A percentile compares a stretch with the other conserved stretches of the same genome.
Evolutionary conservation across 2,113 vertebrate genomes (phyloP).

Genomic region (Esox niger): DNA sequence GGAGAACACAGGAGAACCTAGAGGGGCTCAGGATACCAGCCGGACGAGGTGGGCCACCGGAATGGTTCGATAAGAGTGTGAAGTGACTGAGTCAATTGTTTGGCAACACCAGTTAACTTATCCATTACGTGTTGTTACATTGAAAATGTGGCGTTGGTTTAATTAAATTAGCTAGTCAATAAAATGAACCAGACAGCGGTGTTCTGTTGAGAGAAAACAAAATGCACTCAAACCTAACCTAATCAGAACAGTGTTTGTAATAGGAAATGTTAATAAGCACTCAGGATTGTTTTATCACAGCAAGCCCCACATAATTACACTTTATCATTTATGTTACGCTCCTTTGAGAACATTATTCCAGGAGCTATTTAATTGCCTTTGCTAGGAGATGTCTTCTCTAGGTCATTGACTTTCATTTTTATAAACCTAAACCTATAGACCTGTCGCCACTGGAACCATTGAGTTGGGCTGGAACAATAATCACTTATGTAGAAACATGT

Average conservation of each 20-base stretch:
- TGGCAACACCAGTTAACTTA: too few species aligned
- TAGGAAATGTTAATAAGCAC: constrained; percentile 33
- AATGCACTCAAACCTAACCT: constrained; percentile 1
- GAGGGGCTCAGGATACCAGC: too few species aligned
- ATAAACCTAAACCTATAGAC: too few species aligned
- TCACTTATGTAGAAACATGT: too few species aligned
- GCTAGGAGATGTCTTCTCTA: neutral
- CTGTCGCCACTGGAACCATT: too few species aligned
- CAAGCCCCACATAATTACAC: constrained; percentile 46
- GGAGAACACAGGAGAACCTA: too few species aligned
- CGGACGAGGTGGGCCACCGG: too few species aligned
- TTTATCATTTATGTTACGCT: constrained; percentile 50
- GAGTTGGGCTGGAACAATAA: too few species aligned
- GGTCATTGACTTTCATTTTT: too few species aligned
- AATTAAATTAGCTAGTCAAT: neutral
- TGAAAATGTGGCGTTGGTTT: constrained; percentile 2
- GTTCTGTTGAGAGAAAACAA: constrained; percentile 2
- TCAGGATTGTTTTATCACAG: constrained; percentile 41
- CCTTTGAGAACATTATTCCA: constrained; percentile 41
- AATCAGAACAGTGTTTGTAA: constrained; percentile 13
- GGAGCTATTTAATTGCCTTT: constrained; percentile 44
- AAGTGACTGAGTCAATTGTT: too few species aligned
- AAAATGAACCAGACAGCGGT: neutral
- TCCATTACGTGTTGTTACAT: too few species aligned
- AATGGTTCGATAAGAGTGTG: too few species aligned